Conservation (phyloP, 2,113 vertebrate genomes). For the Panthera uncia region DNA sequence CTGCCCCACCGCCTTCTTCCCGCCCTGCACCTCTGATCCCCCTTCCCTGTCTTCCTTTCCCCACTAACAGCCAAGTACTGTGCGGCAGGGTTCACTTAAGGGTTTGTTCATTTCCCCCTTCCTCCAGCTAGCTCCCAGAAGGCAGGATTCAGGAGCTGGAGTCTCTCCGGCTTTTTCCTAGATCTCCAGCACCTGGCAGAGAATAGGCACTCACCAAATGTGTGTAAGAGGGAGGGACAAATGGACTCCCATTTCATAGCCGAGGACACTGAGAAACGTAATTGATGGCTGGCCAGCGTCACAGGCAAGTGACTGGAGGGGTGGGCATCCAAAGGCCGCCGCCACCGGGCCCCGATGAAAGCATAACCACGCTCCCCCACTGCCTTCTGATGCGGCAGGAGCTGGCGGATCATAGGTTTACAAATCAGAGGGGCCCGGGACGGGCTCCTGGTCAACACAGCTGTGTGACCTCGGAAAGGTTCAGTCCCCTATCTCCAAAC, state of each 20-base stretch:
- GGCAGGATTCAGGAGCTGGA: neutral
- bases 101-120: neutral
- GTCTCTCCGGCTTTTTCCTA: neutral
- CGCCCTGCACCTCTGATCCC: rapidly evolving
- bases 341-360: neutral
- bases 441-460: too few relatives aligned
- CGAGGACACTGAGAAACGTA: neutral
- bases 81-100: neutral
- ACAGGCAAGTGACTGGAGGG: neutral
- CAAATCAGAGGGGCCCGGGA: too few relatives aligned
- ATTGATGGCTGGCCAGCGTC: neutral
- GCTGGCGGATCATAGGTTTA: neutral
- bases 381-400: neutral
- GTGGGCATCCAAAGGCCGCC: neutral
- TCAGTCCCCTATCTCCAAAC: neutral
- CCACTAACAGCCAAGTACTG: too few relatives aligned
- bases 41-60: neutral
- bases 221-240: neutral
- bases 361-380: neutral
- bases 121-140: neutral
- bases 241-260: neutral
- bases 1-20: rapidly evolving
- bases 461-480: neutral
- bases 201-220: neutral
- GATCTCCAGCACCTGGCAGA: neutral